Conservation (phyloP, 2,888 invertebrate species). For the Dioctria linearis region DNA sequence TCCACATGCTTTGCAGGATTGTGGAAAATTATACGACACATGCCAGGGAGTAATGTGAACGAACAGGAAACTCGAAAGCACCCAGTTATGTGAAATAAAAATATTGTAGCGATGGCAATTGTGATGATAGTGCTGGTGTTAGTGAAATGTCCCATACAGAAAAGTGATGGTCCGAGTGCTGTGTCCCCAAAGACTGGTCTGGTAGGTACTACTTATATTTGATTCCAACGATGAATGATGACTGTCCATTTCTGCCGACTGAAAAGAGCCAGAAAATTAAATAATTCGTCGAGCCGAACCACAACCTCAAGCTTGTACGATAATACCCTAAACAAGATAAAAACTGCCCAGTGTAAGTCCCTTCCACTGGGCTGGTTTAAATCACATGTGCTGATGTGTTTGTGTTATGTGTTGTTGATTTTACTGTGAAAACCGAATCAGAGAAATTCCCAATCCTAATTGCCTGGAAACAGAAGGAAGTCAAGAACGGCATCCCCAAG, state of each 20-base stretch:
- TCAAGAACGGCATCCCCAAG: neutral
- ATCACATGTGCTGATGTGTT: slow-evolving; percentile 23
- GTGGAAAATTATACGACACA: slow-evolving; percentile 14
- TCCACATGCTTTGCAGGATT: slow-evolving; percentile 8
- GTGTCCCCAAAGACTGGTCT: slow-evolving; percentile 1
- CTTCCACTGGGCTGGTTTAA: neutral
- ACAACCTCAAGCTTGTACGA: slow-evolving; percentile 11
- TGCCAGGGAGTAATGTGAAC: neutral
- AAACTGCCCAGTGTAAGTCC: slow-evolving; percentile 4
- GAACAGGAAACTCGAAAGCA: neutral
- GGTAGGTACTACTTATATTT: slow-evolving; percentile 12
- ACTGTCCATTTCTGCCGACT: neutral
- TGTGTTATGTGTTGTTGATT: slow-evolving; percentile 1
- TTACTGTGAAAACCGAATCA: slow-evolving; percentile 19
- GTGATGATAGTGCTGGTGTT: neutral
- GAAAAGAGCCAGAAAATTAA: slow-evolving; percentile 36
- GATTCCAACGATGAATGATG: slow-evolving; percentile 1
- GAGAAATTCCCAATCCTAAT: neutral
- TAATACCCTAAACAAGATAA: neutral
- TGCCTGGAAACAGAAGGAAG: slow-evolving; percentile 1
- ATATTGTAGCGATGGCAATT: neutral
- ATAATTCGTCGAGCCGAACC: slow-evolving; percentile 19
- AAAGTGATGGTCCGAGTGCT: slow-evolving; percentile 33
- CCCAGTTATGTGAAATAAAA: neutral
- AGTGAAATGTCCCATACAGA: slow-evolving; percentile 21